Evolutionary conservation across 2,113 vertebrate genomes (phyloP), one percentile per base, ranked within the genome.

Genomic region (Halcyon senegalensis): DNA sequence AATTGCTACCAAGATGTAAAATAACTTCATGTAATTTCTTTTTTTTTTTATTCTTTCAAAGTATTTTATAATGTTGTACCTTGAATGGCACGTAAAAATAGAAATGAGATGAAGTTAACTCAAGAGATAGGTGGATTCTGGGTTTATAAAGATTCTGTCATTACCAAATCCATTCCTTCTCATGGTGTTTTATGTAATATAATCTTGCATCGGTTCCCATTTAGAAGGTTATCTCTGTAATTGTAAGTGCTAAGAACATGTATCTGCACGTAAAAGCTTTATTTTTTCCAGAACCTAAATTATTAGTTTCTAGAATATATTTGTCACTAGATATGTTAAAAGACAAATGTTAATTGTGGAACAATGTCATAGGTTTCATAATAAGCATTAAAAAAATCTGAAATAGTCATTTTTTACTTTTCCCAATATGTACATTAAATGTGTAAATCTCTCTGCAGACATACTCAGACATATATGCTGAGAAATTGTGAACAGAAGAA

Each of bases 71-170:
- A 72, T 15, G 4, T 7, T 59, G 19, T 70, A 74, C 16, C 30
- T 90, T 86, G 58, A 84, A 74, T 94, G 18, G 23, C 48, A 60
- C 7, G n/a, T 83, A 69, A 69, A 90, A 92, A 87, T 41, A 30
- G 48, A 92, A 95, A 89, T 56, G 70, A 91, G 58, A 78, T 50
- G 56, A 39, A 84, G 78, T 82, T 94, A 94, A 90, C 56, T 77
- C 37, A 66, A 72, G 73, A 95, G 48, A 82, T 53, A 30, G 30
- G 84, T 44, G 30, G 37, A 84, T 75, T 84, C 48, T 60, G 30
- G 60, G 41, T 75, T 78, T 72, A 46, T 51, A 87, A 87, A 84
- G 35, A 87, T 64, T 63, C 33, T 86, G 64, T 48, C n/a, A 16
- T 50, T 78, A 83, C 31, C 39, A 87, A 90, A 89, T 87, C 69